Percentiles rank a stretch among this genome's conserved stretches.
phyloP scores from a whole-genome alignment of 2,113 vertebrate genomes.

The Poeciliopsis prolifica region DNA sequence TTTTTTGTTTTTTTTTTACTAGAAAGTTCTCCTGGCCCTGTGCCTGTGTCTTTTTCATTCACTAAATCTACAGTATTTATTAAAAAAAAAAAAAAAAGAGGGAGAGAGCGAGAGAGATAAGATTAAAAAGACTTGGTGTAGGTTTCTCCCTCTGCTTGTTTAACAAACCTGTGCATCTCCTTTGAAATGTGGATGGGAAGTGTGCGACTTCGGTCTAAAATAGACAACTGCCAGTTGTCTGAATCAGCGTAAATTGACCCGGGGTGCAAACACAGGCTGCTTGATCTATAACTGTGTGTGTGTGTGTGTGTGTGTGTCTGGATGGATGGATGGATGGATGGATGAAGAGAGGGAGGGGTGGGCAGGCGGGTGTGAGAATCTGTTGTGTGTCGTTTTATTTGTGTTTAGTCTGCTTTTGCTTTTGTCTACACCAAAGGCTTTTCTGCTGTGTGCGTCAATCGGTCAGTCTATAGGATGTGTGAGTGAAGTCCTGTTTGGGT shows the following conservation, averaged over 20 bases:
- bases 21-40: background rate
- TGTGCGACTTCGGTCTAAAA: constrained; percentile 49
- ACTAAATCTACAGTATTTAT: background rate
- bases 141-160: background rate
- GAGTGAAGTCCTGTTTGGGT: constrained; percentile 42
- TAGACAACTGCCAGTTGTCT: constrained; percentile 47
- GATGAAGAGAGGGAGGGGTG: no score
- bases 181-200: constrained; percentile 10
- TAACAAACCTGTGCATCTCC: background rate
- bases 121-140: background rate
- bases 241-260: constrained; percentile 65
- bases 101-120: background rate
- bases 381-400: constrained; percentile 29
- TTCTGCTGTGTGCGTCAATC: constrained; percentile 26
- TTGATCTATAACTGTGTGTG: constrained; percentile 23
- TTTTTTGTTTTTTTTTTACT: background rate
- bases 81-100: no score
- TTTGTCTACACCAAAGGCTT: constrained; percentile 36
- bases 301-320: constrained; percentile 1
- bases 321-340: background rate
- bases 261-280: constrained; percentile 28
- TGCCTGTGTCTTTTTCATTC: background rate
- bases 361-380: constrained; percentile 6
- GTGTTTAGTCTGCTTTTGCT: constrained; percentile 50
- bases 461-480: constrained; percentile 15